phyloP scores from a whole-genome alignment of 1,140 invertebrate genomes.

The Panagrolaimus sp. region DNA sequence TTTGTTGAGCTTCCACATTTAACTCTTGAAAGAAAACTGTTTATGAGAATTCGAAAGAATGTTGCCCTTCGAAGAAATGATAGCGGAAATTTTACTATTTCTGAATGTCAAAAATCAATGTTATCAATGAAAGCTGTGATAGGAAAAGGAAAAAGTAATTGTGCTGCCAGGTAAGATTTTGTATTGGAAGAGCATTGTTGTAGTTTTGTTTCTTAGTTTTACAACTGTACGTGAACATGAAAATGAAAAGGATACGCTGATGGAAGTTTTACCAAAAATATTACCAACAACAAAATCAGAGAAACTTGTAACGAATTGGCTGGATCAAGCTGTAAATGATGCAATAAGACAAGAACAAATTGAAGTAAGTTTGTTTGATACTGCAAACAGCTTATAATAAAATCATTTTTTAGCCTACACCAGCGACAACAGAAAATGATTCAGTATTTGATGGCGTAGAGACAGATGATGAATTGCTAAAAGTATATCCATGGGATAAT shows the following conservation, averaged over 20 bases:
- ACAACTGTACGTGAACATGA: not conserved
- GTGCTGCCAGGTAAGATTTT: too few species aligned
- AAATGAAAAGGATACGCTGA: not conserved
- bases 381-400: too few species aligned
- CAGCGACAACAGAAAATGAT: not conserved
- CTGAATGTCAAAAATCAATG: not conserved
- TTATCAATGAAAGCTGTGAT: not conserved
- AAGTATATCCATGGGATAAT: constrained; percentile 6
- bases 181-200: not conserved
- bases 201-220: not conserved
- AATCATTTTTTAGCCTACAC: not conserved
- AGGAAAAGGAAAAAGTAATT: not conserved
- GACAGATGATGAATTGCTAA: not conserved
- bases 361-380: too few species aligned
- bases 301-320: not conserved
- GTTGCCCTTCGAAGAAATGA: not conserved
- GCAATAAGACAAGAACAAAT: too few species aligned
- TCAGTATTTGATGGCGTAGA: not conserved
- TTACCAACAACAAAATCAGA: not conserved
- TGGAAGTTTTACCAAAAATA: not conserved
- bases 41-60: not conserved
- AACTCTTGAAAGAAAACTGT: not conserved
- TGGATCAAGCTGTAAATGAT: not conserved
- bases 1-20: not conserved
- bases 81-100: not conserved